Conservation (phyloP, 2,113 vertebrate genomes). For the Coryphaenoides rupestris region DNA sequence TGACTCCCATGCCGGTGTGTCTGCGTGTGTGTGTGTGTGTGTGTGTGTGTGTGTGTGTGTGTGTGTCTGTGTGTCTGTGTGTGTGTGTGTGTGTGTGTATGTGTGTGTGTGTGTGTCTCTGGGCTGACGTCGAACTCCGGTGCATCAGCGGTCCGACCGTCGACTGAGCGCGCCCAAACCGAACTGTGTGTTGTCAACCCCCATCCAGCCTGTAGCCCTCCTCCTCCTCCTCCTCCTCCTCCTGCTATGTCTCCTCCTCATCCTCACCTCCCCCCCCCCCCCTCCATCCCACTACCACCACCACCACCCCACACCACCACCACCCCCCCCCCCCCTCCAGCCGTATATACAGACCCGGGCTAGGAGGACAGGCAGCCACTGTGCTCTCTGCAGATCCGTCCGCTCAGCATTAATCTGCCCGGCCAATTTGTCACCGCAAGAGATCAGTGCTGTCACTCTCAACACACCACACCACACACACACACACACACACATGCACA, state of each 20-base stretch:
- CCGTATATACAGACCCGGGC: conserved; percentile 33
- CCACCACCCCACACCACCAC: too few relatives aligned
- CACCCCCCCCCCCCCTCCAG: conserved; percentile 9
- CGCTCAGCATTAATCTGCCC: conserved; percentile 45
- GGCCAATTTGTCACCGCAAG: conserved; percentile 45
- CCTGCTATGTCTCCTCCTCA: too few relatives aligned
- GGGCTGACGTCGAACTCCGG: conserved; percentile 26
- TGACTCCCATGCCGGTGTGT: conserved; percentile 55
- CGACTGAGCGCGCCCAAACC: conserved; percentile 33
- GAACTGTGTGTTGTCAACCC: conserved; percentile 24
- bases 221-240: conserved; percentile 1
- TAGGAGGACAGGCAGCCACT: conserved; percentile 28
- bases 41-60: conserved; percentile 45
- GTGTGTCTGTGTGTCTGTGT: conserved; percentile 41
- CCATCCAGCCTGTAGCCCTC: conserved; percentile 34
- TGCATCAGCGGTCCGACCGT: conserved; percentile 36
- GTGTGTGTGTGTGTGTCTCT: conserved; percentile 37
- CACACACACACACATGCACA: conserved; percentile 37
- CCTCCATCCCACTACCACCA: too few relatives aligned
- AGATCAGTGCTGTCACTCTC: conserved; percentile 53
- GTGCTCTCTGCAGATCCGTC: conserved; percentile 39
- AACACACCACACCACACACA: conserved; percentile 30
- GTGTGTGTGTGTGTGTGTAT: conserved; percentile 35
- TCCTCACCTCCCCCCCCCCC: too few relatives aligned
- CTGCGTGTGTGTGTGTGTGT: conserved; percentile 44